Evolutionary conservation across 2,888 invertebrate genomes (phyloP).

Genomic region (Oasisia sp.): DNA sequence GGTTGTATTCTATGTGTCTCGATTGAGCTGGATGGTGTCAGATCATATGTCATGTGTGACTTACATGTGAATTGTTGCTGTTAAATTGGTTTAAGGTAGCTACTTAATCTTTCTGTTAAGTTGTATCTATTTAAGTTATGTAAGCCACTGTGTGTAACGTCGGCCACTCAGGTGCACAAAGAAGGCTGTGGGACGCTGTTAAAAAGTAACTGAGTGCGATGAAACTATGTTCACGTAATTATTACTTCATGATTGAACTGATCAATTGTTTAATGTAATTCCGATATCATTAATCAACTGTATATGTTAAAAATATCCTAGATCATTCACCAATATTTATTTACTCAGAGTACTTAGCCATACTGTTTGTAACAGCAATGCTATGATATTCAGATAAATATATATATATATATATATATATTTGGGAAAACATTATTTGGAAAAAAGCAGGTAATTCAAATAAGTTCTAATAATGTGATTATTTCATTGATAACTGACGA

Average conservation of each 20-base stretch:
- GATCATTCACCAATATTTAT: neutral
- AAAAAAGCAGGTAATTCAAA: neutral
- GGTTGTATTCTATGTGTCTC: neutral
- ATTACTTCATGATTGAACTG: neutral
- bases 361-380: neutral
- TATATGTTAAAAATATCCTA: neutral
- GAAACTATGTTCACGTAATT: neutral
- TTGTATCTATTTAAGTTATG: neutral
- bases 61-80: neutral
- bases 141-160: neutral
- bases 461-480: neutral
- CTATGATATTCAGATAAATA: neutral
- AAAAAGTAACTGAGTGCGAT: neutral
- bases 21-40: neutral
- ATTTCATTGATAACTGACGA: neutral
- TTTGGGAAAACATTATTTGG: neutral
- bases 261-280: neutral
- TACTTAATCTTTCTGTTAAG: neutral
- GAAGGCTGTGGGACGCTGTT: neutral
- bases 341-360: neutral
- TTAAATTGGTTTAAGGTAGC: constrained; percentile 12
- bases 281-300: neutral
- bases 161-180: neutral
- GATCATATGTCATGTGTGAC: neutral
- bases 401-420: neutral